phyloP scores from a whole-genome alignment of 2,888 invertebrate species.

The Clusia tigrina region DNA sequence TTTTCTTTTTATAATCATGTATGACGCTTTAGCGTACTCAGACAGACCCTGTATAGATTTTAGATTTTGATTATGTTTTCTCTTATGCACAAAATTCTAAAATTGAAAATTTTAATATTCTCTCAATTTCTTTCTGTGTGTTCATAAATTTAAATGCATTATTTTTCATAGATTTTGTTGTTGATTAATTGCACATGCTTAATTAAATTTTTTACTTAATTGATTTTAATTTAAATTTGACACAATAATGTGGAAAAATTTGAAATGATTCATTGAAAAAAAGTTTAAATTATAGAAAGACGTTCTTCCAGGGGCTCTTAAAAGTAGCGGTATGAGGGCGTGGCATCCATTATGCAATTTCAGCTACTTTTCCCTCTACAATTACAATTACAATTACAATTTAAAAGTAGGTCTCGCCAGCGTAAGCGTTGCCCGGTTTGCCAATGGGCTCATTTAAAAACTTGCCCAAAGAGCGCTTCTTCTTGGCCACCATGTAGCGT shows the following conservation, averaged over 20 bases:
- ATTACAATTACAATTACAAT: too few species aligned
- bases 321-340: too few species aligned
- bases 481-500: slow-evolving; percentile 63
- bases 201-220: slow-evolving; percentile 4
- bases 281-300: neutral
- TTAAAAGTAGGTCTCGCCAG: slow-evolving; percentile 46
- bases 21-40: neutral
- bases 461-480: slow-evolving; percentile 59
- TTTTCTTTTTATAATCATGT: neutral
- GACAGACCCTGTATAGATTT: slow-evolving; percentile 4
- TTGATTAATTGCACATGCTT: neutral
- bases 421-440: slow-evolving; percentile 51
- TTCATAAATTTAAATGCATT: neutral
- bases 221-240: neutral
- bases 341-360: too few species aligned
- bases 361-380: too few species aligned
- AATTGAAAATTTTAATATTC: neutral
- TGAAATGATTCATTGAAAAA: neutral
- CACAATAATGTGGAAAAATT: neutral
- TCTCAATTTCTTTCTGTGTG: neutral
- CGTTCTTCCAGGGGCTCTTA: slow-evolving; percentile 7
- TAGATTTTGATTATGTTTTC: slow-evolving; percentile 3
- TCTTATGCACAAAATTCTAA: neutral
- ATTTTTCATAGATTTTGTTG: neutral
- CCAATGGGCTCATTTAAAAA: slow-evolving; percentile 51